phyloP scores from a whole-genome alignment of 2,113 vertebrate species.

The Helogale parvula region DNA sequence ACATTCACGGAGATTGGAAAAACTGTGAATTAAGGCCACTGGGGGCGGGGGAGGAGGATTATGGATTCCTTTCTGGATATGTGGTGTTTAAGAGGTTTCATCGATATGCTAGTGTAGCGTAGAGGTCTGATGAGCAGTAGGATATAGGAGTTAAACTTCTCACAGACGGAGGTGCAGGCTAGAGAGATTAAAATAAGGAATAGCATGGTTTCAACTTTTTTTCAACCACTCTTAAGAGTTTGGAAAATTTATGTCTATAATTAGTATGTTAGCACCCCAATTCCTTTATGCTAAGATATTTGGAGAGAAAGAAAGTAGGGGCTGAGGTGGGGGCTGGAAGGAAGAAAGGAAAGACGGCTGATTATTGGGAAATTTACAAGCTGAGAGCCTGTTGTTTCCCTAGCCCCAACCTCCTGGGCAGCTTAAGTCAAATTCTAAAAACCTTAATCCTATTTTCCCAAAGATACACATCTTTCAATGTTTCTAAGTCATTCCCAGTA shows the following conservation, averaged over 20 bases:
- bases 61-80: background rate
- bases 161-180: constrained; percentile 6
- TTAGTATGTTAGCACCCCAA: background rate
- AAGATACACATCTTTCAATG: background rate
- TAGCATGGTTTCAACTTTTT: background rate
- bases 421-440: constrained; percentile 21
- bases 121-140: background rate
- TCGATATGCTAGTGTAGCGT: background rate
- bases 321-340: background rate
- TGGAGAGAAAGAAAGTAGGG: background rate
- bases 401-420: background rate
- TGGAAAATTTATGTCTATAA: constrained; percentile 25
- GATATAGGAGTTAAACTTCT: background rate
- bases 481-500: constrained; percentile 41
- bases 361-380: background rate
- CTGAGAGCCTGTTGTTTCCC: background rate
- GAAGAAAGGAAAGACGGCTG: background rate
- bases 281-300: constrained; percentile 27
- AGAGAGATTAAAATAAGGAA: constrained; percentile 33
- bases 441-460: constrained; percentile 27
- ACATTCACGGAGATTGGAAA: background rate
- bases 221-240: constrained; percentile 30
- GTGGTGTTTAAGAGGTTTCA: background rate
- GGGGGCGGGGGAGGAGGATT: background rate
- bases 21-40: background rate